These are phyloP conservation scores for Drosophila baimaii DNA, from an alignment of 1,140 invertebrate species.

Conservation along the genomic window DNA sequence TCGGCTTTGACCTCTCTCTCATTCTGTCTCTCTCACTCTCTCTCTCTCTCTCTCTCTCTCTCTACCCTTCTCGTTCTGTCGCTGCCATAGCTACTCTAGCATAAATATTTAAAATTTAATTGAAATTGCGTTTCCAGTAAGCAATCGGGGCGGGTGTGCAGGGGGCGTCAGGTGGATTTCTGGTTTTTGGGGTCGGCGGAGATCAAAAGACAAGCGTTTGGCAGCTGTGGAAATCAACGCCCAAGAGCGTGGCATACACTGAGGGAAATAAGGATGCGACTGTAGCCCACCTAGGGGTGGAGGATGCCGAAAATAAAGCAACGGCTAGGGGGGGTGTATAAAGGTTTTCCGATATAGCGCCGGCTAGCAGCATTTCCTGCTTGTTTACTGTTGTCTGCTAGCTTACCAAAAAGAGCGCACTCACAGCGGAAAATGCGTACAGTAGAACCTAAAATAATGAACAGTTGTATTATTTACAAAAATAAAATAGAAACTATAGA, in stretches of 20 bases:
- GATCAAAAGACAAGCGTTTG: slow-evolving; percentile 81
- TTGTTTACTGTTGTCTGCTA: slow-evolving; percentile 68
- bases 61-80: slow-evolving; percentile 37
- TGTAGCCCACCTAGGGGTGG: slow-evolving; percentile 30
- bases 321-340: not conserved
- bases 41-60: not conserved
- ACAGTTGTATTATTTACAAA: too few relatives aligned
- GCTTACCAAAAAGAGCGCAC: slow-evolving; percentile 20
- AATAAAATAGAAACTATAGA: too few relatives aligned
- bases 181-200: slow-evolving; percentile 42
- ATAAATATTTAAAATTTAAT: slow-evolving; percentile 84
- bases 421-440: not conserved
- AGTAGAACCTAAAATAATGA: not conserved
- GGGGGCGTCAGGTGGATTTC: slow-evolving; percentile 1
- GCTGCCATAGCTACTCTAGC: slow-evolving; percentile 41
- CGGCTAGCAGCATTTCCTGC: slow-evolving; percentile 42
- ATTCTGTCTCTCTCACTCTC: not conserved
- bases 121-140: slow-evolving; percentile 74
- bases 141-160: not conserved
- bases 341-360: slow-evolving; percentile 16
- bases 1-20: slow-evolving; percentile 13
- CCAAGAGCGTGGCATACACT: slow-evolving; percentile 53
- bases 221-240: slow-evolving; percentile 80
- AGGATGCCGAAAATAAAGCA: slow-evolving; percentile 1
- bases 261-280: slow-evolving; percentile 28